phyloP scores from a whole-genome alignment of 2,113 vertebrate genomes.

The Propithecus coquereli region DNA sequence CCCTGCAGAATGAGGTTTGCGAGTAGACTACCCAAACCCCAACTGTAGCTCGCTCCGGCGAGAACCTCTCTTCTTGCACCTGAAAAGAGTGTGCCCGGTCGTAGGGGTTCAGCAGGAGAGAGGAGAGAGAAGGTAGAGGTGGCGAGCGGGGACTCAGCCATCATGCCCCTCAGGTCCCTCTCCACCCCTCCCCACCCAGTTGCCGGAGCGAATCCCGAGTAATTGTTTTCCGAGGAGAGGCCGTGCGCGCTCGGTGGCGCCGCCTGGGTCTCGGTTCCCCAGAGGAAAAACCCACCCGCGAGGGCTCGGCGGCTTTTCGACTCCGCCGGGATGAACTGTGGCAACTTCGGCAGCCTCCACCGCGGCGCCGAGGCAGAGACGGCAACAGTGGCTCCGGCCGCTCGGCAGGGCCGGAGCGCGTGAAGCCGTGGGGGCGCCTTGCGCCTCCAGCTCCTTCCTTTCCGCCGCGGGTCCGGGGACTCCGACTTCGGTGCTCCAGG shows the following conservation, averaged over 20 bases:
- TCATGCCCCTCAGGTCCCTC: not conserved
- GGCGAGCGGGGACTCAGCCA: not conserved
- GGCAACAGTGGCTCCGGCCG: not conserved
- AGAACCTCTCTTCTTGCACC: not conserved
- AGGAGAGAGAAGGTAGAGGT: not conserved
- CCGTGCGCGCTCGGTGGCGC: not conserved
- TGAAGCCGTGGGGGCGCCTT: not conserved
- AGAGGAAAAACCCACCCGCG: not conserved
- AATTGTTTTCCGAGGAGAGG: slow-evolving; percentile 6
- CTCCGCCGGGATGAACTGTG: not conserved
- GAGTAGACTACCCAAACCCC: not conserved
- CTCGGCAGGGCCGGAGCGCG: not conserved
- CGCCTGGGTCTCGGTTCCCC: not conserved
- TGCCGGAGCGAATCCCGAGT: not conserved
- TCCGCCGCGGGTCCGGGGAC: slow-evolving; percentile 34
- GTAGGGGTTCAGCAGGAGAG: not conserved
- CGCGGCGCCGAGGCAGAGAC: not conserved
- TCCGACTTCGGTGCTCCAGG: not conserved
- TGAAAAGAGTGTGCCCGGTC: not conserved
- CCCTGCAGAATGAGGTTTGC: slow-evolving; percentile 56
- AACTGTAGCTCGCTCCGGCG: not conserved
- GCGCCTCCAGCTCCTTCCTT: not conserved
- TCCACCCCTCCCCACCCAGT: not conserved
- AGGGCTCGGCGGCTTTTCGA: not conserved
- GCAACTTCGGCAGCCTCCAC: slow-evolving; percentile 45